Percentiles rank a stretch among this genome's conserved stretches.
Conservation (phyloP, 2,888 invertebrate genomes). For the Melinopterus prodromus region DNA sequence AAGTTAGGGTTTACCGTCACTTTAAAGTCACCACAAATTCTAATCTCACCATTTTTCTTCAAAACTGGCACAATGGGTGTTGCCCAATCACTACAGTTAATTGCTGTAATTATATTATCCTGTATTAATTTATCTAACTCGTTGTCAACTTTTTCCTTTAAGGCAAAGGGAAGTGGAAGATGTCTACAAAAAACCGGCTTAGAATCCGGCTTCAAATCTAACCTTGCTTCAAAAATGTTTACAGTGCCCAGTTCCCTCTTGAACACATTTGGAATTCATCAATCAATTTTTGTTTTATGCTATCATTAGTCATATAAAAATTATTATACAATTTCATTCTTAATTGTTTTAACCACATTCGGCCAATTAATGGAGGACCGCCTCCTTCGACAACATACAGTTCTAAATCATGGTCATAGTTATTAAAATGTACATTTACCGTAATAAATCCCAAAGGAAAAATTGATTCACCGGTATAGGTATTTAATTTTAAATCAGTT, state of each 20-base stretch:
- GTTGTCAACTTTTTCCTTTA: not conserved
- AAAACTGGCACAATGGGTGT: too few species aligned
- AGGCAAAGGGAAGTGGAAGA: not conserved
- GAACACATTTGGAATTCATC: not conserved
- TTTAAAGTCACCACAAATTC: conserved; percentile 30
- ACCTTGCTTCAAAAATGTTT: not conserved
- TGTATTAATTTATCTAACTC: not conserved
- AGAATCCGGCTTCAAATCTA: not conserved
- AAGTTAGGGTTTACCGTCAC: conserved; percentile 40
- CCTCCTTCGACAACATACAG: not conserved
- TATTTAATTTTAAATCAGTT: not conserved
- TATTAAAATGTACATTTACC: not conserved
- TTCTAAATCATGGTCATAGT: not conserved
- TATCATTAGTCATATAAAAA: not conserved
- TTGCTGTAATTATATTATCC: too few species aligned
- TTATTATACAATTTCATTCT: not conserved
- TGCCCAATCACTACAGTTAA: too few species aligned
- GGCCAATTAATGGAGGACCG: not conserved
- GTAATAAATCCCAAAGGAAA: not conserved
- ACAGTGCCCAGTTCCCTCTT: not conserved
- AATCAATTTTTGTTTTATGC: not conserved
- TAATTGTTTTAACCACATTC: not conserved
- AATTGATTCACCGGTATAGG: not conserved
- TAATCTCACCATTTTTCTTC: not conserved
- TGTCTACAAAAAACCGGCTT: not conserved